These are phyloP conservation scores for Lucifuga dentata DNA, from an alignment of 2,113 vertebrate genomes.

Conservation along the genomic window DNA sequence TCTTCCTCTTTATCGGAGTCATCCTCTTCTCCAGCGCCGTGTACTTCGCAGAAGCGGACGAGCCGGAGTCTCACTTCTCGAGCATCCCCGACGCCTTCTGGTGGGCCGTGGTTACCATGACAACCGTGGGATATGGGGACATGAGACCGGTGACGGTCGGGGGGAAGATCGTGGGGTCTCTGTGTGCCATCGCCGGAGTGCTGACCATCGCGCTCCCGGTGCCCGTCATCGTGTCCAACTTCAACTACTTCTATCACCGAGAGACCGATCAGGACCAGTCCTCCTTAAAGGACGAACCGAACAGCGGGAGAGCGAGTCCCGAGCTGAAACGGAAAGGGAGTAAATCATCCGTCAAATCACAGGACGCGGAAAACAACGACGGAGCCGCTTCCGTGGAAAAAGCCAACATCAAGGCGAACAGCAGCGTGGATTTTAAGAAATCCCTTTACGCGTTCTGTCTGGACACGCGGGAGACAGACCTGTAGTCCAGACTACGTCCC, in stretches of 20 bases:
- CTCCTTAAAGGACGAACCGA: conserved; percentile 87
- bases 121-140: conserved; percentile 96
- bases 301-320: conserved; percentile 71
- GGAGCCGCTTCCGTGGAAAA: conserved; percentile 83
- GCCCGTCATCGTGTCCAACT: conserved; percentile 97
- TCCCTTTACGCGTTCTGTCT: conserved; percentile 94
- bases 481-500: conserved; percentile 76
- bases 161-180: conserved; percentile 95
- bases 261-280: conserved; percentile 94
- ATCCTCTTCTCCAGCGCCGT: conserved; percentile 98
- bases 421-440: conserved; percentile 88
- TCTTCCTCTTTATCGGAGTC: conserved; percentile 97
- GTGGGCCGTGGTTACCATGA: conserved; percentile 99
- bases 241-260: conserved; percentile 98
- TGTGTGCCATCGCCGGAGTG: conserved; percentile 96
- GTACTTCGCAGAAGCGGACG: conserved; percentile 93
- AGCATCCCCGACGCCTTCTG: conserved; percentile 99
- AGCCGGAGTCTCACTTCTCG: conserved; percentile 93
- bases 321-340: conserved; percentile 84
- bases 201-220: conserved; percentile 97
- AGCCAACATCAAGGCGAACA: conserved; percentile 90
- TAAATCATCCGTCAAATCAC: conserved; percentile 84
- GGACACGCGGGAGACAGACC: conserved; percentile 92
- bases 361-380: conserved; percentile 84
- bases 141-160: conserved; percentile 95